A percentile compares a stretch with the other conserved stretches of the same genome.
These are phyloP conservation scores for Mus musculus DNA, from an alignment of 2,113 vertebrate species.

Conservation along the genomic window DNA sequence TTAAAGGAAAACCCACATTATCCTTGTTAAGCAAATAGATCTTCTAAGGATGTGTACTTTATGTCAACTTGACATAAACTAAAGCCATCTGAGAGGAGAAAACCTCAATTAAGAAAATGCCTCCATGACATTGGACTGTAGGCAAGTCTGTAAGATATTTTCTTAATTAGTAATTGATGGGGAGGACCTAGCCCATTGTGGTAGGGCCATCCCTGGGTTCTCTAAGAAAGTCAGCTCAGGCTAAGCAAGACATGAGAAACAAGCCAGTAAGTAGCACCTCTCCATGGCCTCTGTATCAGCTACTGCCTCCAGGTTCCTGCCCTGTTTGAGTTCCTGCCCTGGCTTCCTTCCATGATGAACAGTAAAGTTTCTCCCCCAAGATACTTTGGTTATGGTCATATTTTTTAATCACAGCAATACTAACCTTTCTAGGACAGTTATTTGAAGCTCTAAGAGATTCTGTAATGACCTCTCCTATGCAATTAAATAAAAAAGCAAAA, in stretches of 20 bases:
- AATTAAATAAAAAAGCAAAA: constrained; percentile 58
- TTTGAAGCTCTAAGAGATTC: neutral
- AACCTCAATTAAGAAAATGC: neutral
- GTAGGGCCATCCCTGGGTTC: neutral
- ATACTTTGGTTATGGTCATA: neutral
- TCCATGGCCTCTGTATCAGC: neutral
- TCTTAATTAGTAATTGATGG: neutral
- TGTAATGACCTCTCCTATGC: neutral
- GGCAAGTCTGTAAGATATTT: neutral
- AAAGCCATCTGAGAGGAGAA: neutral
- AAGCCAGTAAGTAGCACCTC: neutral
- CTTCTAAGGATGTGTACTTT: neutral
- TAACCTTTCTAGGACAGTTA: neutral
- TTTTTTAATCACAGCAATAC: neutral
- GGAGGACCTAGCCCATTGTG: neutral
- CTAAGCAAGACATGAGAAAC: neutral
- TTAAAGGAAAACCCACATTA: constrained; percentile 38
- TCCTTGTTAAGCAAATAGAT: constrained; percentile 32
- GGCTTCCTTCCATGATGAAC: neutral
- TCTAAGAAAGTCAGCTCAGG: neutral
- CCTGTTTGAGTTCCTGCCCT: neutral
- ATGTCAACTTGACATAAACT: neutral
- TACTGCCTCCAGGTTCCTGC: neutral
- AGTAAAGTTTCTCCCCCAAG: neutral
- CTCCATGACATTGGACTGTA: neutral